Evolutionary conservation across 2,888 invertebrate species (phyloP).

Genomic region (Willowsia nigromaculata): DNA sequence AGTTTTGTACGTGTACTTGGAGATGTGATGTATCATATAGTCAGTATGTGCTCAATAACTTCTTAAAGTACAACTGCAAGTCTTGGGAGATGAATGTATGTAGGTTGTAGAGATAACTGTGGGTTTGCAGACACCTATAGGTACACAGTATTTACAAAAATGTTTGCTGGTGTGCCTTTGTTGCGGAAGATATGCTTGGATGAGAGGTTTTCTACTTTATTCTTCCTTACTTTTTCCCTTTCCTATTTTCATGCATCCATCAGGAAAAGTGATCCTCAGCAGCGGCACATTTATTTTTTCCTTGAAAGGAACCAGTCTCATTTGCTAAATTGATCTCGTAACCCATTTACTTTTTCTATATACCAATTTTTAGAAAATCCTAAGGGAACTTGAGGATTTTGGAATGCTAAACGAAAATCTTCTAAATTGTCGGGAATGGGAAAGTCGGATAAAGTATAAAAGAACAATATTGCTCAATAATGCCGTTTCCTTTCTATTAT

Average conservation of each 20-base stretch:
- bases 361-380: slow-evolving; percentile 43
- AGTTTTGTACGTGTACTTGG: not conserved
- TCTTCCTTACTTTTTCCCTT: not conserved
- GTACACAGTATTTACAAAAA: no score
- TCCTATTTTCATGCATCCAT: slow-evolving; percentile 50
- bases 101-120: no score
- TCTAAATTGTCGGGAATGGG: slow-evolving; percentile 45
- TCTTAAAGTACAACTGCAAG: no score
- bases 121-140: no score
- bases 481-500: slow-evolving; percentile 41
- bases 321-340: slow-evolving; percentile 73
- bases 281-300: not conserved
- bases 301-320: slow-evolving; percentile 60
- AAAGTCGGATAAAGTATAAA: slow-evolving; percentile 30
- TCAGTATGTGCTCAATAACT: no score
- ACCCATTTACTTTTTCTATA: slow-evolving; percentile 65
- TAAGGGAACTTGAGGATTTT: slow-evolving; percentile 36
- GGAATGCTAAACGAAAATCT: slow-evolving; percentile 63
- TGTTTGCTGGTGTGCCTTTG: not conserved
- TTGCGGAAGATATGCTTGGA: not conserved
- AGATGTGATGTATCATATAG: not conserved
- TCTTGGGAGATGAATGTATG: no score
- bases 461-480: slow-evolving; percentile 67
- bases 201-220: not conserved
- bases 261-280: slow-evolving; percentile 53